Conservation (phyloP, 2,797 vertebrate genomes). For the Eutrigla gurnardus region DNA sequence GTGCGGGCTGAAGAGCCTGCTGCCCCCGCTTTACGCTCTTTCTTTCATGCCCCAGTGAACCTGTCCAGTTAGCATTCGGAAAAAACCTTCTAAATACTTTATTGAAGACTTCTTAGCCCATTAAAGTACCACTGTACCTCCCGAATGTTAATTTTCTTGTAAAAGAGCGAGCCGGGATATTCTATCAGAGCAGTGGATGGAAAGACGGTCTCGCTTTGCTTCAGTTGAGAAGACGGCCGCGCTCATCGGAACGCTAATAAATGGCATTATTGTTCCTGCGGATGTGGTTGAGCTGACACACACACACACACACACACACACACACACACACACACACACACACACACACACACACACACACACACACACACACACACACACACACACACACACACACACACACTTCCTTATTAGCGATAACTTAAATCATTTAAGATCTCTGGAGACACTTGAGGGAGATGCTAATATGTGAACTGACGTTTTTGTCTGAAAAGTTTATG, state of each 20-base stretch:
- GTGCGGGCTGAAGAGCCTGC: slow-evolving; percentile 74
- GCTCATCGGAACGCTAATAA: slow-evolving; percentile 80
- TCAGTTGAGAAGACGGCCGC: slow-evolving; percentile 73
- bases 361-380: slow-evolving; percentile 1
- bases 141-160: slow-evolving; percentile 83
- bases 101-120: slow-evolving; percentile 83
- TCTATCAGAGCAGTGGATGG: slow-evolving; percentile 78
- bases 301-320: slow-evolving; percentile 5
- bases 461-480: slow-evolving; percentile 74
- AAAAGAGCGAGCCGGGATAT: slow-evolving; percentile 79
- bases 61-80: slow-evolving; percentile 80
- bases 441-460: slow-evolving; percentile 56
- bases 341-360: neutral
- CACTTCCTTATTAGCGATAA: slow-evolving; percentile 78
- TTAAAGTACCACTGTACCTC: slow-evolving; percentile 82
- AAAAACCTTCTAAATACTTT: slow-evolving; percentile 84
- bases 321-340: neutral
- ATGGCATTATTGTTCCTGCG: slow-evolving; percentile 70
- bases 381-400: slow-evolving; percentile 23
- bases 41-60: slow-evolving; percentile 85
- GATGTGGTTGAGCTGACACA: slow-evolving; percentile 30
- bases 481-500: slow-evolving; percentile 67
- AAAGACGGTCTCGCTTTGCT: slow-evolving; percentile 80
- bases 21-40: slow-evolving; percentile 76
- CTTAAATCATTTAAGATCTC: slow-evolving; percentile 73